Evolutionary conservation across 2,113 vertebrate genomes (phyloP).

Genomic region (Oreochromis tanganicae): DNA sequence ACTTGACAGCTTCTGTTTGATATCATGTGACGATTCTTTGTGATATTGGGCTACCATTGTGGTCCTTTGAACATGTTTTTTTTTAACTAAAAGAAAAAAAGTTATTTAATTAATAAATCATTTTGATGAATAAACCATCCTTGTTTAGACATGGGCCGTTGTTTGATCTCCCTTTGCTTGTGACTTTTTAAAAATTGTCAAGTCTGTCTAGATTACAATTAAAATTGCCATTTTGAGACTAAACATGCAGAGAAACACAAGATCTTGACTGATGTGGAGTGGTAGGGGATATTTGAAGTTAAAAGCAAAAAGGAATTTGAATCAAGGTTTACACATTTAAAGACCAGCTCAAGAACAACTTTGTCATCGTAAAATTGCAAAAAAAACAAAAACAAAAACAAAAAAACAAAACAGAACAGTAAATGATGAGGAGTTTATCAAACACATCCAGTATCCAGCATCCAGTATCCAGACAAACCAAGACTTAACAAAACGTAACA

Average conservation of each 20-base stretch:
- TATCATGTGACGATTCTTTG: background rate
- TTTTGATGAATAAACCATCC: background rate
- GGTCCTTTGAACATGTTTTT: background rate
- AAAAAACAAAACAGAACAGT: background rate
- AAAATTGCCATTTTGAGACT: background rate
- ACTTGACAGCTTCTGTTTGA: background rate
- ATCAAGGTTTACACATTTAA: background rate
- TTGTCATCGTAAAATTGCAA: background rate
- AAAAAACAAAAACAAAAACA: fast-evolving
- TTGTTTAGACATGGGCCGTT: background rate
- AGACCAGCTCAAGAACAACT: background rate
- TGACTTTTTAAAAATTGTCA: background rate
- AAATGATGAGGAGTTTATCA: background rate
- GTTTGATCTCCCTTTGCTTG: background rate
- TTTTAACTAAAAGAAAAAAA: background rate
- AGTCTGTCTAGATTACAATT: background rate
- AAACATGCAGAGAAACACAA: background rate
- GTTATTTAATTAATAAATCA: background rate
- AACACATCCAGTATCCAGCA: too few species aligned
- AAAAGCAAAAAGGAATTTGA: background rate
- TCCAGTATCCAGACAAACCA: background rate
- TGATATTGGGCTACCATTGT: background rate
- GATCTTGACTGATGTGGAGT: background rate
- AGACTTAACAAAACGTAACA: background rate
- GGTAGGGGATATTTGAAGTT: background rate